Evolutionary conservation across 30 jellyfish, hydroid and myxozoan genomes (phyloP).

Genomic region (Aurelia aurita): DNA sequence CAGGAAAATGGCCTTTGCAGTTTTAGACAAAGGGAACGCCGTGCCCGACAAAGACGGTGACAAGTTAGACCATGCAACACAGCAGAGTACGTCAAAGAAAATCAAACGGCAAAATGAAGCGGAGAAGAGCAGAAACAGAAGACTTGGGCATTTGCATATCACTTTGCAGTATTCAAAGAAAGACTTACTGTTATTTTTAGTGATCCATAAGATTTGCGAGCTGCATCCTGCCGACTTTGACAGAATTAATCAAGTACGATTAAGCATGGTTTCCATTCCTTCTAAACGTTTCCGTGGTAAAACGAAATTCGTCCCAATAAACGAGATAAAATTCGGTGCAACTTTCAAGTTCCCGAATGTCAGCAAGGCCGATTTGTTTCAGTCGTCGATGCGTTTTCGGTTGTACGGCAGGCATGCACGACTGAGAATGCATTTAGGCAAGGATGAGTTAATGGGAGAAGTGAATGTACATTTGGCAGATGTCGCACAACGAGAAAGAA

Average conservation of each 20-base stretch:
- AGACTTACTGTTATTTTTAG: constrained; percentile 66
- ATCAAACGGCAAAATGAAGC: too few species aligned
- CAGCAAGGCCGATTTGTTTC: constrained; percentile 67
- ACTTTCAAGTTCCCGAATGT: constrained; percentile 75
- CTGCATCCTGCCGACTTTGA: constrained; percentile 21
- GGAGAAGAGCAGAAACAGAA: background rate
- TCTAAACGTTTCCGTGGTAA: constrained; percentile 75
- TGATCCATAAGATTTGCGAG: constrained; percentile 57
- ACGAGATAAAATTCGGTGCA: constrained; percentile 55
- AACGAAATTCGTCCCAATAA: constrained; percentile 59
- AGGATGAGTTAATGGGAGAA: constrained; percentile 74
- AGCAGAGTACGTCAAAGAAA: background rate
- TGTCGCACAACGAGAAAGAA: constrained; percentile 80
- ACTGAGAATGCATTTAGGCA: constrained; percentile 63
- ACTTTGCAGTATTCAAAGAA: constrained; percentile 73
- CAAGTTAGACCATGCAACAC: constrained; percentile 54
- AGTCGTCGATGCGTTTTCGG: constrained; percentile 86
- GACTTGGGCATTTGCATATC: constrained; percentile 47
- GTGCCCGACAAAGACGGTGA: background rate
- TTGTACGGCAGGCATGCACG: constrained; percentile 80
- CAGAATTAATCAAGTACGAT: constrained; percentile 63
- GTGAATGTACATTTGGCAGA: constrained; percentile 82
- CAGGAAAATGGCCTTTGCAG: too few species aligned
- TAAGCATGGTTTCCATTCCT: constrained; percentile 75
- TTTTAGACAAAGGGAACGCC: too few species aligned